Conservation (phyloP, 2,888 invertebrate species). For the Drymonia ruficornis region DNA sequence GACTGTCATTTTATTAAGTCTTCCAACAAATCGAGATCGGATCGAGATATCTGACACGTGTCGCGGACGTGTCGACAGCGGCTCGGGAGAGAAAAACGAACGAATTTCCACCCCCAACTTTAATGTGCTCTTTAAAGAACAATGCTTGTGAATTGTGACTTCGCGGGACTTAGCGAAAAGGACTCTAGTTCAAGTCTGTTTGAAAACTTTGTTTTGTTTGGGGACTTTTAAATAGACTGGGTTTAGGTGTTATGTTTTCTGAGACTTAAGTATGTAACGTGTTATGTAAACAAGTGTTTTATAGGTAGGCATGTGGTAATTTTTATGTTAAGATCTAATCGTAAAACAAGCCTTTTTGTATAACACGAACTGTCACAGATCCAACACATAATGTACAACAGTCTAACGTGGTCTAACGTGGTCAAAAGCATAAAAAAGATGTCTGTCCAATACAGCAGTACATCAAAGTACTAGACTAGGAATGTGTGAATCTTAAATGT, state of each 20-base stretch:
- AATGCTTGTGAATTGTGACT: slow-evolving; percentile 28
- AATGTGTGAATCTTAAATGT: too few species aligned
- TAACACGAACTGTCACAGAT: too few species aligned
- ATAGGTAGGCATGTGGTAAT: too few species aligned
- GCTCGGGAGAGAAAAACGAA: slow-evolving; percentile 19
- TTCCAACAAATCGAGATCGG: slow-evolving; percentile 66
- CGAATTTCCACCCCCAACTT: slow-evolving; percentile 41
- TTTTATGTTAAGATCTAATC: too few species aligned
- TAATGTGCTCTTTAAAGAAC: slow-evolving; percentile 50
- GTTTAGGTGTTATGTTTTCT: neutral
- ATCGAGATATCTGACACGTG: slow-evolving; percentile 70
- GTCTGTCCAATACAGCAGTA: too few species aligned
- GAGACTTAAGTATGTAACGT: neutral
- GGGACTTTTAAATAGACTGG: slow-evolving; percentile 2
- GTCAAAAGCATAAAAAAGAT: too few species aligned
- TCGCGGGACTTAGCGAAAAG: slow-evolving; percentile 20
- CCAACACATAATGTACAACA: too few species aligned
- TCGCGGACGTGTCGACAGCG: slow-evolving; percentile 58
- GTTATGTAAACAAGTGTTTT: neutral
- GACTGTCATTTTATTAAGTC: slow-evolving; percentile 77
- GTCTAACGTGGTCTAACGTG: too few species aligned
- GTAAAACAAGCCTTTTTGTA: too few species aligned
- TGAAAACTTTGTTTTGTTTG: slow-evolving; percentile 6
- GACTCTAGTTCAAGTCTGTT: slow-evolving; percentile 10
- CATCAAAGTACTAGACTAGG: too few species aligned